phyloP scores from a whole-genome alignment of 2,888 invertebrate species.

The Argyresthia goedartella region DNA sequence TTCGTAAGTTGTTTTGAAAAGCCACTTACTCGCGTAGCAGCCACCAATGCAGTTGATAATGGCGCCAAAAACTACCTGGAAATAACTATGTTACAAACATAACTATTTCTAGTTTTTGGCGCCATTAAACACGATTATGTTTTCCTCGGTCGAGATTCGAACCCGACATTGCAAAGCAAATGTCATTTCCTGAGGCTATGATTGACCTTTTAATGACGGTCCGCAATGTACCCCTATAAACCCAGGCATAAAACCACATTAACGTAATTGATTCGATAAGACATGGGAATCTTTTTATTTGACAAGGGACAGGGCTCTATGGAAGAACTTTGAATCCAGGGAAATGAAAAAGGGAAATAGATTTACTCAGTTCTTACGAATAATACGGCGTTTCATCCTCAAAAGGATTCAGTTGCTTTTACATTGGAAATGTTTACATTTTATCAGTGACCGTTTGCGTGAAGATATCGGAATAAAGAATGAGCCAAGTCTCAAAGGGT shows the following conservation, averaged over 20 bases:
- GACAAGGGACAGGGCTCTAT: slow-evolving; percentile 56
- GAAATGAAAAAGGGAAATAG: slow-evolving; percentile 47
- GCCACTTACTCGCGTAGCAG: no score
- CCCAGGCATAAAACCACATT: slow-evolving; percentile 24
- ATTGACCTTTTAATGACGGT: neutral
- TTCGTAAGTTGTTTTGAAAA: neutral
- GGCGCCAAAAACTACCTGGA: no score
- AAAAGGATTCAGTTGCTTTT: neutral
- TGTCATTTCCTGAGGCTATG: neutral
- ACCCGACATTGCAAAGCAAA: neutral
- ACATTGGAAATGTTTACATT: neutral
- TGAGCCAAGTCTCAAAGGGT: neutral
- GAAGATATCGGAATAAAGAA: neutral
- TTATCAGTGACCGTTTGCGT: neutral
- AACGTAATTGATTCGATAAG: slow-evolving; percentile 63
- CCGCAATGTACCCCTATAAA: neutral
- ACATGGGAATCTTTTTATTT: slow-evolving; percentile 59
- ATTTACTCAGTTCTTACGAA: slow-evolving; percentile 24
- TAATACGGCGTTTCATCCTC: neutral
- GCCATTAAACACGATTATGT: neutral
- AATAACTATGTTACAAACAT: no score
- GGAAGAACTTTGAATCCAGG: slow-evolving; percentile 42
- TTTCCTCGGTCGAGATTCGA: no score
- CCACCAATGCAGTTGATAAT: no score
- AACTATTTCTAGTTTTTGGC: no score